Base-by-base conservation (phyloP, 2,888 invertebrate genomes). In the Melieria picta region DNA sequence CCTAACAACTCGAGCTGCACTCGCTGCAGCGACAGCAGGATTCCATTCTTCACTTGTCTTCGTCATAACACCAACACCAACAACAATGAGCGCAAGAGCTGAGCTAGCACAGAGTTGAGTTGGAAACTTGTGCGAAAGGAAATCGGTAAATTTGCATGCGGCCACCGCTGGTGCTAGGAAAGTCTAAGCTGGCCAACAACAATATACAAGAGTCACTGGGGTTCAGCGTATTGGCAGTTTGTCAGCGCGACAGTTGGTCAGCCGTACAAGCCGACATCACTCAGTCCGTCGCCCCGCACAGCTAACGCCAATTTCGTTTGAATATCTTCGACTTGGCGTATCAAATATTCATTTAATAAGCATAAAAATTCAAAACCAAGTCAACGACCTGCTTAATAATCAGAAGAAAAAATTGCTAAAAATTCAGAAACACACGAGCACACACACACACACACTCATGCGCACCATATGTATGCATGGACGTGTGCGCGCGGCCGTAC, bases 271-370 rank as follows among this genome's bases (percentile, higher is more conserved):
- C 52, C 13, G 13, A 52, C 52, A 52, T 52, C 52, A 52, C 11
- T 52, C 13, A 30, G 30, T 30, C 30, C 30, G 30, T 30, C 30
- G 30, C 30, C 30, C 30, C 30, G 30, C 13, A 52, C 13, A 52
- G 4, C 13, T n/a, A 11, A 52, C 57, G 63, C 56, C 52, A 62
- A 69, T 30, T 6, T 11, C 52, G 52, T 67, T 67, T 67, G 42
- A 67, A 69, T 69, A 69, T 69, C 69, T 69, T 69, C 63, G 63
- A 56, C 69, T 69, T 69, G 63, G 56, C 65, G 81, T 83, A 84
- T 83, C 83, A 81, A 83, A 83, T 84, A 82, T 80, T 80, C 81
- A 81, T 81, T 82, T 83, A 83, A 84, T 84, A 84, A 82, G 81
- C 82, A 81, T 76, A 78, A 79, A 79, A 80, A 69, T 66, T 70